Conservation (phyloP, 2,888 invertebrate species). For the Plutella xylostella region DNA sequence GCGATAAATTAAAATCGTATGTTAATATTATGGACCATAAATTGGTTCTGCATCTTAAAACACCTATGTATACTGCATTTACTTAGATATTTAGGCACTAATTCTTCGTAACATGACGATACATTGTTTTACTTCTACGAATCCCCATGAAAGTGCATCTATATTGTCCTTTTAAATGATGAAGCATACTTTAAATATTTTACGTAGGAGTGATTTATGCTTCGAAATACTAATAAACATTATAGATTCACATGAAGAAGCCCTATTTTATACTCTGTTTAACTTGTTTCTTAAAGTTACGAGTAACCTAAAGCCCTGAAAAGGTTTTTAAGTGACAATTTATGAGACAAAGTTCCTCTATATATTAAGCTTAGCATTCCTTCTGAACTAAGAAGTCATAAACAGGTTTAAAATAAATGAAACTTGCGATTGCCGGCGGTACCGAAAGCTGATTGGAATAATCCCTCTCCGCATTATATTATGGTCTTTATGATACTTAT, state of each 20-base stretch:
- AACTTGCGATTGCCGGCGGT: slow-evolving; percentile 26
- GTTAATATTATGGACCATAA: too few relatives aligned
- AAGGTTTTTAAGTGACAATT: slow-evolving; percentile 42
- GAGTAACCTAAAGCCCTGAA: slow-evolving; percentile 21
- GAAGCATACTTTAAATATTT: too few relatives aligned
- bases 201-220: too few relatives aligned
- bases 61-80: too few relatives aligned
- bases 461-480: neutral
- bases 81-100: too few relatives aligned
- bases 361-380: slow-evolving; percentile 30
- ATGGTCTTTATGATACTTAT: neutral
- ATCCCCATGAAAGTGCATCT: too few relatives aligned
- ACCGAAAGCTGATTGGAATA: slow-evolving; percentile 20
- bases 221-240: too few relatives aligned
- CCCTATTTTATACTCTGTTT: neutral
- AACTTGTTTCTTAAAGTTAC: slow-evolving; percentile 23
- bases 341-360: slow-evolving; percentile 40
- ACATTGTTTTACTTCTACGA: too few relatives aligned
- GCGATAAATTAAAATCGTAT: too few relatives aligned
- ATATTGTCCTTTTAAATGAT: too few relatives aligned
- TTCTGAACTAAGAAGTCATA: slow-evolving; percentile 27
- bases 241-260: slow-evolving; percentile 4
- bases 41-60: too few relatives aligned
- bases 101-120: too few relatives aligned
- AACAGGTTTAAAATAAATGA: slow-evolving; percentile 31